These are phyloP conservation scores for Idaea aversata DNA, from an alignment of 2,888 invertebrate species.

Conservation along the genomic window DNA sequence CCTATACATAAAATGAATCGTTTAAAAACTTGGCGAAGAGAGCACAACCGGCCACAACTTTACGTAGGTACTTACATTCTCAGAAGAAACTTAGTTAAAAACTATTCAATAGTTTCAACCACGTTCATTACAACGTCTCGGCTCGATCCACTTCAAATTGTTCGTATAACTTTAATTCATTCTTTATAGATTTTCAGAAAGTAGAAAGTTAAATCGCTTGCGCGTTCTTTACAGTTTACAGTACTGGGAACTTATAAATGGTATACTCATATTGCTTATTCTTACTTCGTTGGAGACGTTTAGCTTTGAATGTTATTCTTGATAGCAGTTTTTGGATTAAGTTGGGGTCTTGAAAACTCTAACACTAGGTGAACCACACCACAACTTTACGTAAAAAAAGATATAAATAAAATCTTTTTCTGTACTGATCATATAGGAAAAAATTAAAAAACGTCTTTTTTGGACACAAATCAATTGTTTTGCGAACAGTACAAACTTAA, in stretches of 20 bases:
- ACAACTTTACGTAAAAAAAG: no score
- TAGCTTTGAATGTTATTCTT: neutral
- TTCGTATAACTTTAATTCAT: slow-evolving; percentile 36
- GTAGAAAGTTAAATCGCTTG: slow-evolving; percentile 18
- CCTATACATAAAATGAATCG: no score
- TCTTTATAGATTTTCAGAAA: slow-evolving; percentile 27
- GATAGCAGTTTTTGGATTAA: neutral
- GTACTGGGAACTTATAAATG: neutral
- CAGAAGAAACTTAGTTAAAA: slow-evolving; percentile 13
- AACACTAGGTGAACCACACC: no score
- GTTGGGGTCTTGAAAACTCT: no score
- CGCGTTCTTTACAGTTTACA: neutral
- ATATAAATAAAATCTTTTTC: no score
- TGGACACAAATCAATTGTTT: no score
- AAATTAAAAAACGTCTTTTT: no score
- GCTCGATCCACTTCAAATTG: slow-evolving; percentile 28
- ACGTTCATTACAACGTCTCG: slow-evolving; percentile 26
- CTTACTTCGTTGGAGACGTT: neutral
- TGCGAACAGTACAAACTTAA: no score
- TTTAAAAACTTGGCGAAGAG: no score
- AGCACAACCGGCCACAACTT: neutral
- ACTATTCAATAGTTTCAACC: slow-evolving; percentile 19
- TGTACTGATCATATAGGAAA: no score
- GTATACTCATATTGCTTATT: neutral
- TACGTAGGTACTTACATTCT: slow-evolving; percentile 6